Base-by-base conservation (phyloP, 2,113 vertebrate species). In the Oenanthe oenanthe region DNA sequence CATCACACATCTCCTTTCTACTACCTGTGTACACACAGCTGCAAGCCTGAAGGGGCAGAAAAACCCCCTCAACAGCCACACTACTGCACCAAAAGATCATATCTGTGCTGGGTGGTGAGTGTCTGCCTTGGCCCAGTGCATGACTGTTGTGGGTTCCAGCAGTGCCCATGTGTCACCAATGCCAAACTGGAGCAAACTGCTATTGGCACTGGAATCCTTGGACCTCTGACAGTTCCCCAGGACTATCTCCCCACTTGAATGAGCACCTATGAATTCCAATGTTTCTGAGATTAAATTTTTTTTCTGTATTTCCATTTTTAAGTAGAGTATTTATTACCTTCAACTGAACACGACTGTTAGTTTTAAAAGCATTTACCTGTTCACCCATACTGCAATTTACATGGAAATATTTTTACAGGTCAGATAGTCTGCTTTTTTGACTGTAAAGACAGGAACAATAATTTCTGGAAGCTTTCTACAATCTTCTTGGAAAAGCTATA, bases 351-450 rank as follows among this genome's bases (percentile, higher is more conserved):
- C n/a, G 34, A 70, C 45, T 68, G 32, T 45, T 88, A 8, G 80
- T 77, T 83, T 95, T 79, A 93, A 74, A 95, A 79, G 17, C 38
- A 85, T 90, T 81, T 91, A 36, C 74, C 50, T 86, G 40, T 90
- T 94, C 90, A 82, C 62, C 60, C 65, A 91, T 74, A 80, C 31
- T 50, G 22, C 65, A 94, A 93, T 78, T 94, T 72, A 96, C 88
- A 60, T 73, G 26, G 47, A 88, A 88, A 92, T 89, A 89, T 67
- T 97, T 95, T 96, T 89, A 66, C 40, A 88, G 66, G 68, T 96
- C 66, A 93, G 51, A 88, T 28, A 78, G 43, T 87, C 47, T 78
- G 40, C 4, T 68, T 80, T 93, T 88, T 57, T 66, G 26, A 74
- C 43, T 83, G 19, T 45, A 93, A 91, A 93, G 34, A 45, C 32